Percentiles rank a stretch among this genome's conserved stretches.
Conservation (phyloP, 2,113 vertebrate species). For the Sebastes fasciatus region DNA sequence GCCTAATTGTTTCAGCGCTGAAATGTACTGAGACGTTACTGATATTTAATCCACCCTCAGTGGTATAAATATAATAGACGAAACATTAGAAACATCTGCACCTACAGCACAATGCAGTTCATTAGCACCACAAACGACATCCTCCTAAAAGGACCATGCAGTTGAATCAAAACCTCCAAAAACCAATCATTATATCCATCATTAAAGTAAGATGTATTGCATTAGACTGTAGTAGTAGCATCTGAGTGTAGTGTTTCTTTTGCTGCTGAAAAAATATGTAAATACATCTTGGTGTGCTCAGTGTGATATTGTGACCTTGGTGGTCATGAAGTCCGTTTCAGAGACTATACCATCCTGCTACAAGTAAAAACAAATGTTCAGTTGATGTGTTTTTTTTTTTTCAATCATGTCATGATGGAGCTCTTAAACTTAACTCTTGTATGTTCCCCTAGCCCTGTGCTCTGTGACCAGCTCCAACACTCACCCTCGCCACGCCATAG, state of each 20-base stretch:
- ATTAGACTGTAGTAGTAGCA: neutral
- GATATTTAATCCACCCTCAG: neutral
- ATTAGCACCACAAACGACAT: neutral
- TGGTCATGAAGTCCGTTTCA: neutral
- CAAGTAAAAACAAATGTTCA: neutral
- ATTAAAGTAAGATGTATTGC: neutral
- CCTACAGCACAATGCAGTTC: neutral
- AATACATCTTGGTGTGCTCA: neutral
- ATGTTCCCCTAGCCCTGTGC: constrained; percentile 59
- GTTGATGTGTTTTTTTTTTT: constrained; percentile 4
- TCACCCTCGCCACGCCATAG: constrained; percentile 72
- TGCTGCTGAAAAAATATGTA: neutral
- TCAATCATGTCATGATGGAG: neutral
- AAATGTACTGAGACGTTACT: neutral
- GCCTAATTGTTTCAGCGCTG: neutral
- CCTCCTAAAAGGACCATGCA: neutral
- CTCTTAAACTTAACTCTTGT: constrained; percentile 1
- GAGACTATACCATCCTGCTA: neutral
- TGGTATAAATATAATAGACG: neutral
- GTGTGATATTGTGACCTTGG: neutral
- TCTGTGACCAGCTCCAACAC: constrained; percentile 68
- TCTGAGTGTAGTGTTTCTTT: neutral
- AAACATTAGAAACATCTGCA: neutral
- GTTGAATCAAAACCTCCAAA: neutral
- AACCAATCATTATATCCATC: neutral